Evolutionary conservation across 2,113 vertebrate genomes (phyloP), one percentile per base, ranked within the genome.

Genomic region (Bos javanicus): DNA sequence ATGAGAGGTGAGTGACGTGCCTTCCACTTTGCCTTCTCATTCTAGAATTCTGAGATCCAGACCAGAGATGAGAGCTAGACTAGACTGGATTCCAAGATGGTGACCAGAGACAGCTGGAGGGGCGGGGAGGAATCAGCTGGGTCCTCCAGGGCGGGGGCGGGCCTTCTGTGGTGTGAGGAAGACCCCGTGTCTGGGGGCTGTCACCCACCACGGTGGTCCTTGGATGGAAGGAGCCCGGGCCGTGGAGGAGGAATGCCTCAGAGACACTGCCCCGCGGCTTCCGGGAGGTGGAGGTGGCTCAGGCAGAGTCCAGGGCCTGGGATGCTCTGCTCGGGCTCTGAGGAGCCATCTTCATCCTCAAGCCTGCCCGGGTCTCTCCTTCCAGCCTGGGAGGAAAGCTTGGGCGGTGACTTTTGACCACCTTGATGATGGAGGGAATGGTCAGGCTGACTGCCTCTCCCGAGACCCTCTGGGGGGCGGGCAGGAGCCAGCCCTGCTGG

Each of bases 401-500:
- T 17, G 50, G 67, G 33, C 5, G 5, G 25, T 19, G 82, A 4
- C n/a, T 26, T 39, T 43, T 23, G 52, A 16, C 28, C 59, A 26
- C 17, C 21, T 4, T 0, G 13, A 46, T 7, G 25, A 28, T 4
- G 30, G 33, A 83, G 4, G 57, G 17, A 10, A 5, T 3, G 50
- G 11, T 19, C 2, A 26, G 0, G 0, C 30, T 90, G 50, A 39
- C 12, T 30, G 19, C 30, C 21, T 85, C 19, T 67, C 50, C 48
- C 11, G 28, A 15, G 48, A 23, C 39, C 14, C 36, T 3, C 36
- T 19, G 5, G 67, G 16, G 33, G 36, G 10, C 6, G 14, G 6
- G 0, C 3, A 6, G 25, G 30, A 2, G 5, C n/a, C 16, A 12
- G 43, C 19, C 28, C 57, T 12, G 39, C 33, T 1, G 26, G 71